Evolutionary conservation across 2,113 vertebrate species (phyloP), one percentile per base, ranked within the genome.

Genomic region (Neopipo cinnamomea): DNA sequence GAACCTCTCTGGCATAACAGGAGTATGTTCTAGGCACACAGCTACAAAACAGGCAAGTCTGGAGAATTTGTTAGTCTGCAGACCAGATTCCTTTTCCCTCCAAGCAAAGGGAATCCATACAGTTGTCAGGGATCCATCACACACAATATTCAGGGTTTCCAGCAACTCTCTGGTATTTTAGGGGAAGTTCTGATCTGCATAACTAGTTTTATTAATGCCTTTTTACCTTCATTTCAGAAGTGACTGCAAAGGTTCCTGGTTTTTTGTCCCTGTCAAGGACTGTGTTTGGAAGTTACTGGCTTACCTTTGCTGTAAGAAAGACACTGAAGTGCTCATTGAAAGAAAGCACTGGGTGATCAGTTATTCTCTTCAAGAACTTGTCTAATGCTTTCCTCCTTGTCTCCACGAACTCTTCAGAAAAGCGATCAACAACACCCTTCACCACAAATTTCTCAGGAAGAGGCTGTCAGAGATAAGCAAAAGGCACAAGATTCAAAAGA

Each of bases 361-460:
- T 98, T 33, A 99, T 98, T 91, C 99, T 98, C 96, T 99, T 99
- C 78, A 99, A 97, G 95, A 99, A 99, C 96, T 99, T 99, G 97
- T 99, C 99, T 91, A 99, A 97, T 24, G 99, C 99, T 95, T 99
- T 99, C 97, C 99, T 99, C 91, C 99, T 98, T 0, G 99, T 99
- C 95, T 99, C 99, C 85, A 99, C 99, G 24, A 99, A 99, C 93
- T 99, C 99, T 97, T 99, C 99, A 14, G 99, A 99, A 95, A 99
- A 99, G 24, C 99, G 99, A 94, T 99, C 99, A 3, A 99, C 99
- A 35, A 99, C 99, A 12, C 99, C 99, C 95, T 99, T 99, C 97
- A 99, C 99, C 78, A 99, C 99, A 93, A 99, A 99, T 97, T 99
- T 99, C 97, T 99, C 99, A 41, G 99, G 99, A 91, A 99, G 97